A percentile compares a stretch with the other conserved stretches of the same genome.
Conservation (phyloP, 1,140 invertebrate species). For the Bombus soroeensis region DNA sequence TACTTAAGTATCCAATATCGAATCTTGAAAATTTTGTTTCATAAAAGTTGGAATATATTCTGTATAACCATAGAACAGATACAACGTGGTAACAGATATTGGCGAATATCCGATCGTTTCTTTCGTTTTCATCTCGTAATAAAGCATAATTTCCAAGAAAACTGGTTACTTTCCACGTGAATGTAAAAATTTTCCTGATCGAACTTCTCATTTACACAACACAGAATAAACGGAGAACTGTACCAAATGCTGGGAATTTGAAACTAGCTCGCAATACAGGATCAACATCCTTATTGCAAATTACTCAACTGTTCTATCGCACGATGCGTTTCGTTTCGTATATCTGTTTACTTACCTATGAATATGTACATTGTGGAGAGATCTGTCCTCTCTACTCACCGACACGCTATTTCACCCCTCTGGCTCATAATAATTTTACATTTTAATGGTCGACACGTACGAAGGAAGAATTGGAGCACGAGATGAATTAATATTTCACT, state of each 20-base stretch:
- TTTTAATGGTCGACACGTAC: not conserved
- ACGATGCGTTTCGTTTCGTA: conserved; percentile 9
- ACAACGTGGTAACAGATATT: not conserved
- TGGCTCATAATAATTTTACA: conserved; percentile 19
- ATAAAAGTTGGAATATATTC: not conserved
- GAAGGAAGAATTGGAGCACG: too few relatives aligned
- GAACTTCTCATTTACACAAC: not conserved
- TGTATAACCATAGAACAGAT: not conserved
- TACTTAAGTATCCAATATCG: too few relatives aligned
- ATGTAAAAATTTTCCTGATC: not conserved
- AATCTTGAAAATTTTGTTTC: too few relatives aligned
- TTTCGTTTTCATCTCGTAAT: not conserved
- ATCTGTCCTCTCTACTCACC: not conserved
- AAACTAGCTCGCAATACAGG: conserved; percentile 1
- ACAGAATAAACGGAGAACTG: not conserved
- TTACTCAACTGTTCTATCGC: conserved; percentile 24
- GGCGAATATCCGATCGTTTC: not conserved
- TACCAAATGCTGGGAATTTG: not conserved
- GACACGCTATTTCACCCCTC: not conserved
- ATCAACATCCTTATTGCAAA: conserved; percentile 43
- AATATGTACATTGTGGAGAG: conserved; percentile 30
- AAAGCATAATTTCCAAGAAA: not conserved
- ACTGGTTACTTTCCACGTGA: not conserved
- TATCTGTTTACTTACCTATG: conserved; percentile 33
- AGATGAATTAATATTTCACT: not conserved